A percentile compares a stretch with the other conserved stretches of the same genome.
phyloP scores from a whole-genome alignment of 2,888 invertebrate species.

The Camponotus fellah region DNA sequence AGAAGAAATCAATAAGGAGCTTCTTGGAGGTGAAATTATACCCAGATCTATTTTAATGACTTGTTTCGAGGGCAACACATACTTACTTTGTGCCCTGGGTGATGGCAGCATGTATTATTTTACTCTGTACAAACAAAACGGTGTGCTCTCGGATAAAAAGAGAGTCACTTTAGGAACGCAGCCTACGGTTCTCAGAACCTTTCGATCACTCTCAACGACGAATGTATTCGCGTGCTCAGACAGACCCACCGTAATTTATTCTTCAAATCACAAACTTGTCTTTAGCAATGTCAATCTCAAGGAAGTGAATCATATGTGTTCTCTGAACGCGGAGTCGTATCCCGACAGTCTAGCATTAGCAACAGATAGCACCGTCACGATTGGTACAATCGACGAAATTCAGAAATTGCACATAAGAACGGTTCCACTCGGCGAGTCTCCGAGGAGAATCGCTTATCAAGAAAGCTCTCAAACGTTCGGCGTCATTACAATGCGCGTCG shows the following conservation, averaged over 20 bases:
- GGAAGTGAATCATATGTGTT: conserved; percentile 99
- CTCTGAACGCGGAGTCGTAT: conserved; percentile 97
- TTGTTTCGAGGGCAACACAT: conserved; percentile 96
- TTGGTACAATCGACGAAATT: conserved; percentile 99
- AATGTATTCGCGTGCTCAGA: conserved; percentile 99
- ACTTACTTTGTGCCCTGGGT: conserved; percentile 96
- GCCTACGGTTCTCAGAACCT: conserved; percentile 96
- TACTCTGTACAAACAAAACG: conserved; percentile 92
- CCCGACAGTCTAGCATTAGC: conserved; percentile 96
- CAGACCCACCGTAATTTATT: conserved; percentile 99
- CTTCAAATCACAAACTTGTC: conserved; percentile 99
- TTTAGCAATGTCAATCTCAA: conserved; percentile 99
- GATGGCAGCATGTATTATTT: conserved; percentile 99
- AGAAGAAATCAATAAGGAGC: conserved; percentile 94
- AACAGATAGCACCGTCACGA: conserved; percentile 95
- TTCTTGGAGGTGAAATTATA: conserved; percentile 97
- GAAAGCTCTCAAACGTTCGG: conserved; percentile 97
- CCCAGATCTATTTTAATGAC: conserved; percentile 98
- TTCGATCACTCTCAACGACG: conserved; percentile 95
- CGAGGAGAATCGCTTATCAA: conserved; percentile 97
- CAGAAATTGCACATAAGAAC: conserved; percentile 99
- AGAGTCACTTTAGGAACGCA: conserved; percentile 99
- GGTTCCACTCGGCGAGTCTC: conserved; percentile 97
- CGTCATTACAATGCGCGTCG: conserved; percentile 95
- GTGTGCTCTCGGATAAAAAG: conserved; percentile 94